Conservation (phyloP, 2,888 invertebrate genomes). For the Lapara coniferarum region DNA sequence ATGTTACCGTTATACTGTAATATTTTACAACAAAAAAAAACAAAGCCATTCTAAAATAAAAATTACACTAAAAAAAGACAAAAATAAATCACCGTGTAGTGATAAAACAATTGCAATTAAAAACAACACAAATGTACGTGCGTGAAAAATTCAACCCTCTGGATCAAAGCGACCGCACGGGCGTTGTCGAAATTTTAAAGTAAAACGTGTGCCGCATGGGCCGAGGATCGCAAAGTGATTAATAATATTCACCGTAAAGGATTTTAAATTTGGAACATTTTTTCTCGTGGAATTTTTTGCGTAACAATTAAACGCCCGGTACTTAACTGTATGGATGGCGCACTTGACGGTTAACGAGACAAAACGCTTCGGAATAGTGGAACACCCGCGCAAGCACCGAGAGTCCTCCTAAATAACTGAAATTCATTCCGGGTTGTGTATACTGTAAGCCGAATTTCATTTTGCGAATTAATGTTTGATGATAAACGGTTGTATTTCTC, state of each 20-base stretch:
- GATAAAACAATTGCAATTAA: conserved; percentile 5
- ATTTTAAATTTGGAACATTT: conserved; percentile 12
- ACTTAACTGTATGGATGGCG: neutral
- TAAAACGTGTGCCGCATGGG: neutral
- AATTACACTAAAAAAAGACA: neutral
- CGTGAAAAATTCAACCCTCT: conserved; percentile 5
- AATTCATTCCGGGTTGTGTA: neutral
- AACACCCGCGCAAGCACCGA: neutral
- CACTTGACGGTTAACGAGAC: neutral
- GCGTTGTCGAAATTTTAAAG: neutral
- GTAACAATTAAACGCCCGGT: neutral
- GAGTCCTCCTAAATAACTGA: neutral
- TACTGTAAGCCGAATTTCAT: neutral
- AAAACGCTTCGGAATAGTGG: neutral
- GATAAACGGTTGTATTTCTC: no score
- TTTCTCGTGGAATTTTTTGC: neutral
- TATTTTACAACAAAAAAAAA: neutral
- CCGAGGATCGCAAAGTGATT: neutral
- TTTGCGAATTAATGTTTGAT: neutral
- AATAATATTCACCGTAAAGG: neutral
- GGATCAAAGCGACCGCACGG: neutral
- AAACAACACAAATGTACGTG: neutral
- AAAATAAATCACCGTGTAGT: neutral
- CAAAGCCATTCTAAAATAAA: neutral
- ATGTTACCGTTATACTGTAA: no score